Percentiles rank a stretch among this genome's conserved stretches.
Conservation (phyloP, 2,888 invertebrate species). For the Gastracanthus pulcherrimus region DNA sequence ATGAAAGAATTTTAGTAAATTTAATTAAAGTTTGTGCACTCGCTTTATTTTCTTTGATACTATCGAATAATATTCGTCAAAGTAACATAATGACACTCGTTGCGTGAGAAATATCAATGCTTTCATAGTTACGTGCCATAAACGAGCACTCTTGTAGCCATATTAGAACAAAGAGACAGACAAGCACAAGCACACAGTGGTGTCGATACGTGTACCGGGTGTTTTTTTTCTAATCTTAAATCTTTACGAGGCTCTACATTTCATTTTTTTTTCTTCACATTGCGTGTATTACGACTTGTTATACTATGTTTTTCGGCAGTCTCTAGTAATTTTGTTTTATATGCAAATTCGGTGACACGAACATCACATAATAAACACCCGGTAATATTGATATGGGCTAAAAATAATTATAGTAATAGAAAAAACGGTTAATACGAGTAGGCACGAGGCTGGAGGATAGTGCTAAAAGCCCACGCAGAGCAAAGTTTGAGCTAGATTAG, state of each 20-base stretch:
- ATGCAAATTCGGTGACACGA: conserved; percentile 42
- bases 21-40: conserved; percentile 34
- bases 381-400: conserved; percentile 76
- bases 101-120: conserved; percentile 30
- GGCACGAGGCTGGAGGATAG: conserved; percentile 75
- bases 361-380: conserved; percentile 74
- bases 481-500: conserved; percentile 70
- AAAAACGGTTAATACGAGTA: conserved; percentile 63
- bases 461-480: conserved; percentile 75
- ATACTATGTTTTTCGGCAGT: conserved; percentile 20
- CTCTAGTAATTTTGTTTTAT: conserved; percentile 29
- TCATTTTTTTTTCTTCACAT: conserved; percentile 43
- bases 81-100: conserved; percentile 26
- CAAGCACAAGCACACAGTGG: conserved; percentile 77
- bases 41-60: conserved; percentile 45
- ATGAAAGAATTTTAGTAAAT: conserved; percentile 45
- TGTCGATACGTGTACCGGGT: conserved; percentile 76
- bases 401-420: conserved; percentile 55
- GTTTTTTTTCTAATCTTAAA: conserved; percentile 65
- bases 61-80: conserved; percentile 8
- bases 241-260: neutral
- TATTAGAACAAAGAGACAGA: conserved; percentile 70
- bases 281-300: conserved; percentile 27
- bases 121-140: conserved; percentile 47
- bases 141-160: conserved; percentile 41